These are phyloP conservation scores for Carposina sasakii DNA, from an alignment of 1,140 invertebrate species.

Conservation along the genomic window DNA sequence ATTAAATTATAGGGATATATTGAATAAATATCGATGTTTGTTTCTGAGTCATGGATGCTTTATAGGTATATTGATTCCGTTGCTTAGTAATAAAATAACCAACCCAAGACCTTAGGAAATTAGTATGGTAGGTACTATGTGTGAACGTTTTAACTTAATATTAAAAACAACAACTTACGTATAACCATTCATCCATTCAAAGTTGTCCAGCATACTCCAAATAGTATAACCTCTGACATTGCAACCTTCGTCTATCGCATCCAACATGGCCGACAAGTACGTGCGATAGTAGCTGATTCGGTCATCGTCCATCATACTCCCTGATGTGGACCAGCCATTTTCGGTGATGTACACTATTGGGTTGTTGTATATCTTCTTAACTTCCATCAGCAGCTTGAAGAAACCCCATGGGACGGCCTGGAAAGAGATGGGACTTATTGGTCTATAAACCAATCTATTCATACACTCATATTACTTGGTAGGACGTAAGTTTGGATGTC, in stretches of 20 bases:
- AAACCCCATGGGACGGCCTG: slow-evolving; percentile 33
- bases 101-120: too few species aligned
- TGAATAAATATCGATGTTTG: too few species aligned
- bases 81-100: too few species aligned
- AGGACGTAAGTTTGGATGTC: too few species aligned
- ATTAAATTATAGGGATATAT: too few species aligned
- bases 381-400: slow-evolving; percentile 22
- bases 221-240: slow-evolving; percentile 79
- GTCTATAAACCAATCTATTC: too few species aligned
- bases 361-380: slow-evolving; percentile 25
- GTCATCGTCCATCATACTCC: slow-evolving; percentile 69
- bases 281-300: slow-evolving; percentile 63
- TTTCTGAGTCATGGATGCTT: too few species aligned
- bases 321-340: slow-evolving; percentile 47
- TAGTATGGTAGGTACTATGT: too few species aligned
- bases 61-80: too few species aligned
- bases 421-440: too few species aligned
- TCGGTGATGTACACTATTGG: slow-evolving; percentile 27
- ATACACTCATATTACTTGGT: too few species aligned
- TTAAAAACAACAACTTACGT: slow-evolving; percentile 65
- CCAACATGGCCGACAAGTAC: slow-evolving; percentile 77
- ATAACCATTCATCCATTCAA: slow-evolving; percentile 79
- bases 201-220: slow-evolving; percentile 84
- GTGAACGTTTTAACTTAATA: slow-evolving; percentile 7
- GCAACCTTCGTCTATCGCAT: slow-evolving; percentile 78